These are phyloP conservation scores for Keiferia lycopersicella DNA, from an alignment of 2,888 invertebrate genomes.

Conservation along the genomic window DNA sequence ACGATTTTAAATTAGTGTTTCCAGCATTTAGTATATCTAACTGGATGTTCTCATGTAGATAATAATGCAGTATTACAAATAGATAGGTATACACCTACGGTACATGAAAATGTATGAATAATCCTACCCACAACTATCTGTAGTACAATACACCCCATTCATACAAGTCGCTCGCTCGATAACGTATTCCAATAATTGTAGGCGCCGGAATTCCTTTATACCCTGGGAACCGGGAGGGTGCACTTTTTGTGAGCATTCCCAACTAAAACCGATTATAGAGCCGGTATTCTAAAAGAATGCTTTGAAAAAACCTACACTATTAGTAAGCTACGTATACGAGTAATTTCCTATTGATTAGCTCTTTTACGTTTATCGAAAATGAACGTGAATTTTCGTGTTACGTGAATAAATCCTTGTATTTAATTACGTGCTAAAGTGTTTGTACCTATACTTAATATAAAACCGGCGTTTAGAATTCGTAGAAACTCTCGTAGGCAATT, in stretches of 20 bases:
- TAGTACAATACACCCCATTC: slow-evolving; percentile 1
- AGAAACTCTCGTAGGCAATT: slow-evolving; percentile 3
- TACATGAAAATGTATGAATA: too few relatives aligned
- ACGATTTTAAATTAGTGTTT: background rate
- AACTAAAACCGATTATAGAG: slow-evolving; percentile 27
- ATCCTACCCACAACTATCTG: background rate
- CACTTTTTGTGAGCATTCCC: slow-evolving; percentile 47
- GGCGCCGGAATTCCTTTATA: slow-evolving; percentile 40
- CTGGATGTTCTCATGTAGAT: too few relatives aligned
- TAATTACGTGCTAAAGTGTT: slow-evolving; percentile 1
- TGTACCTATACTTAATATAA: too few relatives aligned
- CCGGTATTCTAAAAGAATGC: slow-evolving; percentile 29
- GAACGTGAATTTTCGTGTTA: too few relatives aligned
- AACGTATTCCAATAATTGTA: slow-evolving; percentile 24
- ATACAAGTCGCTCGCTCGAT: background rate
- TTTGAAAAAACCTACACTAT: slow-evolving; percentile 32
- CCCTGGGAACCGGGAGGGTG: slow-evolving; percentile 38
- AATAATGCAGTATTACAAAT: too few relatives aligned
- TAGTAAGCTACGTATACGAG: background rate
- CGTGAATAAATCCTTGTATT: background rate
- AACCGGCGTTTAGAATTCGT: background rate
- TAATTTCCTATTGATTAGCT: background rate
- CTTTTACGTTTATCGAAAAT: background rate
- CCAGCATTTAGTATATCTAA: too few relatives aligned
- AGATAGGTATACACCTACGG: too few relatives aligned